A percentile compares a stretch with the other conserved stretches of the same genome.
Conservation (phyloP, 23 tunicate species). For the Aplidium turbinatum region DNA sequence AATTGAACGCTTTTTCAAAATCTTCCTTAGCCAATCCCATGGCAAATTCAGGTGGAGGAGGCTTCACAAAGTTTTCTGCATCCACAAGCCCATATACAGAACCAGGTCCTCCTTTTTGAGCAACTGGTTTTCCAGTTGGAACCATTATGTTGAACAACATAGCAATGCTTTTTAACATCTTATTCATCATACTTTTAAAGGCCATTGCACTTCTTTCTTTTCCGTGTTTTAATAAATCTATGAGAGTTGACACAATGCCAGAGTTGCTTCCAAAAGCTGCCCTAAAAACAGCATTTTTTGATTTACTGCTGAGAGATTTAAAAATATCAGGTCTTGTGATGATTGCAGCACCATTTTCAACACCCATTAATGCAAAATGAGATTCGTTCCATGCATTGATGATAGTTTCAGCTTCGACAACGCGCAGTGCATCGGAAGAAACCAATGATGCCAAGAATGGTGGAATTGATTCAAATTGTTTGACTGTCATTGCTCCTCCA, state of each 20-base stretch:
- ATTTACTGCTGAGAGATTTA: slow-evolving; percentile 4
- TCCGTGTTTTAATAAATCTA: too few relatives aligned
- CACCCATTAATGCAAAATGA: slow-evolving; percentile 34
- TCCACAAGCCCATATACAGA: slow-evolving; percentile 17
- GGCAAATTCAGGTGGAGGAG: slow-evolving; percentile 21
- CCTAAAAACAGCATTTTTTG: slow-evolving; percentile 37
- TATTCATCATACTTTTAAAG: too few relatives aligned
- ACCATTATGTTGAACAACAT: too few relatives aligned
- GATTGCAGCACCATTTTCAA: slow-evolving; percentile 17
- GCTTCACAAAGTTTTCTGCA: slow-evolving; percentile 9
- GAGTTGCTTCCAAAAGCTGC: slow-evolving; percentile 49
- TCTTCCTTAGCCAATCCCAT: slow-evolving; percentile 13
- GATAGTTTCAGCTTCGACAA: background rate
- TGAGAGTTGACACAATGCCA: too few relatives aligned
- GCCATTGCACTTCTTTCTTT: too few relatives aligned
- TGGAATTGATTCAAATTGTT: background rate
- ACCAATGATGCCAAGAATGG: background rate
- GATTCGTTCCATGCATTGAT: slow-evolving; percentile 23
- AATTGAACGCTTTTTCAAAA: slow-evolving; percentile 10
- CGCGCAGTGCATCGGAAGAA: background rate
- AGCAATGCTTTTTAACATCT: too few relatives aligned
- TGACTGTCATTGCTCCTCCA: background rate
- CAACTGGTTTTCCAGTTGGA: too few relatives aligned
- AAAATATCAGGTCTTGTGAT: slow-evolving; percentile 35
- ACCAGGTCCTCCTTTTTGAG: slow-evolving; percentile 8